Evolutionary conservation across 2,113 vertebrate genomes (phyloP).

Genomic region (Psammodynastes pulverulentus): DNA sequence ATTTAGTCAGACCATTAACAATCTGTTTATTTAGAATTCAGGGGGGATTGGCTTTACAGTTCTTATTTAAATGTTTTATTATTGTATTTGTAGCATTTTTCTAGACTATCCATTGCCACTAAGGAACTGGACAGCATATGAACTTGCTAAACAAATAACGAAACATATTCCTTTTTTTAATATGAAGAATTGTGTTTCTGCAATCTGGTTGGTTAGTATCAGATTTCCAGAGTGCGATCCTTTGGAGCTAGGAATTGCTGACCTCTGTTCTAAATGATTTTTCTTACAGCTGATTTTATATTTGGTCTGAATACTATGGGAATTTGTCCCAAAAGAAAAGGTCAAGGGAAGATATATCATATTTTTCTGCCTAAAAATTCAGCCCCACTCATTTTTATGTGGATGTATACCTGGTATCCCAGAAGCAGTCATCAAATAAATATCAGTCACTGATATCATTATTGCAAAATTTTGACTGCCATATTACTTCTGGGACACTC

Average conservation of each 20-base stretch:
- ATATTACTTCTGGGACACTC: neutral
- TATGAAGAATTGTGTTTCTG: neutral
- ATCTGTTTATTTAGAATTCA: neutral
- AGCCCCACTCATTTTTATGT: neutral
- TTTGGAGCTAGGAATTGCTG: neutral
- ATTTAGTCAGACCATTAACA: neutral
- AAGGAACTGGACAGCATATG: neutral
- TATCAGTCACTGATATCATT: neutral
- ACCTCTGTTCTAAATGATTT: neutral
- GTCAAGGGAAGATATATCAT: neutral
- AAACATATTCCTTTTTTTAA: neutral
- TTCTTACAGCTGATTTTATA: neutral
- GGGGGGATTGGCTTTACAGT: neutral
- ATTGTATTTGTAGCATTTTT: neutral
- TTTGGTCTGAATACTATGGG: neutral
- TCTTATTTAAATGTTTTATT: neutral
- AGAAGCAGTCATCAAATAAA: neutral
- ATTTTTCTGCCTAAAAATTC: neutral
- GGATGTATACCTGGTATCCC: neutral
- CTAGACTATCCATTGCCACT: neutral
- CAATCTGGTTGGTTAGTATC: neutral
- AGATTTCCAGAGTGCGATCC: neutral
- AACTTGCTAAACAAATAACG: neutral
- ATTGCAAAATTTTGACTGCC: neutral
- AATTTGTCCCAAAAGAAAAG: neutral